A percentile compares a stretch with the other conserved stretches of the same genome.
phyloP scores from a whole-genome alignment of 2,888 invertebrate species.

The Heliconius erato region DNA sequence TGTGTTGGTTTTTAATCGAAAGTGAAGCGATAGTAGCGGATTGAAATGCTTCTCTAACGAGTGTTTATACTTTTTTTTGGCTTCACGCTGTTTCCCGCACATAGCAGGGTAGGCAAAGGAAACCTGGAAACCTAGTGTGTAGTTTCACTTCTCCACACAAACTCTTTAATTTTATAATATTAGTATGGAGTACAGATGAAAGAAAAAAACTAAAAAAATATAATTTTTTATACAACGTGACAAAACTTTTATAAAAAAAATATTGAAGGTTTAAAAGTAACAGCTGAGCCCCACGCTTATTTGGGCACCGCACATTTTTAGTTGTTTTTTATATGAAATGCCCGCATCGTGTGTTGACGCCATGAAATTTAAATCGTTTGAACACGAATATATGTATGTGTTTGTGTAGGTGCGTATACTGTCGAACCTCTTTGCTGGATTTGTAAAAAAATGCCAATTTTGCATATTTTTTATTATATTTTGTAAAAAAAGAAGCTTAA shows the following conservation, averaged over 20 bases:
- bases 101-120: too few species aligned
- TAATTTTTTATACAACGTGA: background rate
- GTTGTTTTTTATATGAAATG: conserved; percentile 33
- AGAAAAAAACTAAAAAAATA: background rate
- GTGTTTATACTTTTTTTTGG: too few species aligned
- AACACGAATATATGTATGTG: background rate
- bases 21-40: too few species aligned
- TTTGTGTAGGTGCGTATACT: background rate
- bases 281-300: conserved; percentile 38
- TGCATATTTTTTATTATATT: too few species aligned
- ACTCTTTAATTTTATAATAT: background rate
- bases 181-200: background rate
- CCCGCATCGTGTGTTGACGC: conserved; percentile 35
- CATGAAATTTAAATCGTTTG: conserved; percentile 40
- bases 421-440: background rate
- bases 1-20: too few species aligned
- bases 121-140: background rate
- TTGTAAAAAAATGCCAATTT: background rate
- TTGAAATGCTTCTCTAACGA: too few species aligned
- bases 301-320: conserved; percentile 33
- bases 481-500: too few species aligned
- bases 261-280: conserved; percentile 34
- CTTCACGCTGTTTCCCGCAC: too few species aligned
- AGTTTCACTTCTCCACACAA: background rate
- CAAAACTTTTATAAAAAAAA: conserved; percentile 31